A percentile compares a stretch with the other conserved stretches of the same genome.
phyloP scores from a whole-genome alignment of 2,888 invertebrate species.

The Hypena proboscidalis region DNA sequence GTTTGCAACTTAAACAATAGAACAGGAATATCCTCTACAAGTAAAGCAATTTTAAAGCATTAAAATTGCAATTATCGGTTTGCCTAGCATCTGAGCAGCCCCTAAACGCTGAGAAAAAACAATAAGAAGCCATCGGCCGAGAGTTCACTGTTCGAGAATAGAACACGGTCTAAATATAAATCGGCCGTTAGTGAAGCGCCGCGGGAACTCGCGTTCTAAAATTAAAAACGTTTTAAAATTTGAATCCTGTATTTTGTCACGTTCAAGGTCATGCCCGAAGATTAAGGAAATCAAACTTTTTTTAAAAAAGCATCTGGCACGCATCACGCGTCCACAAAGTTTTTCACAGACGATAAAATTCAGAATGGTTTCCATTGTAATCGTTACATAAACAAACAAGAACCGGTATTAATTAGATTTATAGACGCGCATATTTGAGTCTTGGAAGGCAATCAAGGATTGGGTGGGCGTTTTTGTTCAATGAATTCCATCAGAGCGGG shows the following conservation, averaged over 20 bases:
- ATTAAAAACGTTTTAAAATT: conserved; percentile 73
- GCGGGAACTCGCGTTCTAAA: conserved; percentile 75
- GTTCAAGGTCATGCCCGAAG: conserved; percentile 77
- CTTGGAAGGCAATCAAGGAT: conserved; percentile 49
- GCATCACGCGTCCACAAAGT: conserved; percentile 21
- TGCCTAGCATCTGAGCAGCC: conserved; percentile 40
- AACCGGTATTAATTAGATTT: conserved; percentile 52
- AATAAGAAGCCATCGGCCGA: conserved; percentile 78
- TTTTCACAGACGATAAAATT: conserved; percentile 55
- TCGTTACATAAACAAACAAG: conserved; percentile 48
- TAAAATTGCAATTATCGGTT: conserved; percentile 24
- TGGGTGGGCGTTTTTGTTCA: conserved; percentile 51
- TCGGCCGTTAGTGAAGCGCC: conserved; percentile 76
- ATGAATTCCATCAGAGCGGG: conserved; percentile 37
- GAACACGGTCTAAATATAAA: conserved; percentile 81
- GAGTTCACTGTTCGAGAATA: conserved; percentile 81
- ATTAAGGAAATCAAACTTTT: conserved; percentile 18
- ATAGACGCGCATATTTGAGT: conserved; percentile 43
- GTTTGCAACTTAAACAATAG: no score
- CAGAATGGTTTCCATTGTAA: conserved; percentile 47
- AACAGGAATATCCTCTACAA: conserved; percentile 13
- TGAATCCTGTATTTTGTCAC: conserved; percentile 76
- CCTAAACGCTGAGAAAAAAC: conserved; percentile 68
- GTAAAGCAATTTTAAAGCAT: conserved; percentile 16
- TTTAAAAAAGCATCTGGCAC: conserved; percentile 65